Evolutionary conservation across 1,140 invertebrate species (phyloP), one percentile per base, ranked within the genome.

Genomic region (Agrilus planipennis): DNA sequence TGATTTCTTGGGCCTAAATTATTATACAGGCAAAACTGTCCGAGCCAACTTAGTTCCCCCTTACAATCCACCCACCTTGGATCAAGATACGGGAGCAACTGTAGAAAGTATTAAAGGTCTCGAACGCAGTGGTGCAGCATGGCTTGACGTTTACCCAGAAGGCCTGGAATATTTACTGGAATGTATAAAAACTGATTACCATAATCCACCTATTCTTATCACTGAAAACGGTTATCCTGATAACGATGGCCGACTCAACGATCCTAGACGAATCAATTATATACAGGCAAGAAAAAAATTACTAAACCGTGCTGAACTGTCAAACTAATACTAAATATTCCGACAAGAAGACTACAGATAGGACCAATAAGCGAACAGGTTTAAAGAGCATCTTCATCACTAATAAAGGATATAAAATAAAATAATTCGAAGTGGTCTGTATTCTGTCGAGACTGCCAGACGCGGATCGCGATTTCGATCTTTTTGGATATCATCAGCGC

Each of bases 201-300:
- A 7, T 25, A n/a, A 25, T 7, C 67, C 72, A 4, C 67, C 71
- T 18, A 71, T 86, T 12, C 74, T 80, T 38, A 69, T 86, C 1
- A 80, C 81, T 1, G 83, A 86, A 69, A 87, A 84, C 56, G 83
- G 83, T 1, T 66, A 70, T 45, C 68, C 67, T 11, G 69, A 72
- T n/a, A n/a, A n/a, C 47, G 53, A 50, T 15, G 54, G 53, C 3
- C 60, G 57, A 18, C 17, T 73, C 4, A 44, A 69, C 12, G 76
- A 79, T 48, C 14, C 40, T 0, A 53, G 62, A 6, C 50, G 75
- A 47, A 52, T 75, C 7, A 34, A 63, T 15, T 78, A 67, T 48
- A 63, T 23, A 12, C 14, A 25, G 27, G 27, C 17, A 3, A 16
- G n/a, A n/a, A n/a, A n/a, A n/a, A n/a, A n/a, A n/a, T n/a, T n/a